These are phyloP conservation scores for Apostichopus californicus DNA, from an alignment of 35 echinoderm and acorn worm genomes.

Conservation along the genomic window DNA sequence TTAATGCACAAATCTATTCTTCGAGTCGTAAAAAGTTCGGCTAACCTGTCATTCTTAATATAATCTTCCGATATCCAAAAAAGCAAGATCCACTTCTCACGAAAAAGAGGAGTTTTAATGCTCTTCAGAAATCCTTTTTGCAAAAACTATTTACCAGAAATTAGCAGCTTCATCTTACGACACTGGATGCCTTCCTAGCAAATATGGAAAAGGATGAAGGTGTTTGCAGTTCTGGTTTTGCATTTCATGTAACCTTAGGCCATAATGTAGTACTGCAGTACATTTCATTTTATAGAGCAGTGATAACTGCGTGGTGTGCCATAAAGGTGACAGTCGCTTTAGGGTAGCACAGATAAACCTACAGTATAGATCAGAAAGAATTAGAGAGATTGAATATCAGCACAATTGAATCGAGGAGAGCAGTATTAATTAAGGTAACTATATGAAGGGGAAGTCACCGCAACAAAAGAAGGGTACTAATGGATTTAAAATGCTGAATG, in stretches of 20 bases:
- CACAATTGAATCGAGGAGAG: neutral
- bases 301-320: neutral
- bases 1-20: too few species aligned
- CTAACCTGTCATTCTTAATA: too few species aligned
- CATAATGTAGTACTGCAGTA: neutral
- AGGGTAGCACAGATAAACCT: constrained; percentile 39
- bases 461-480: neutral
- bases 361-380: neutral
- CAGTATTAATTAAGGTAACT: neutral
- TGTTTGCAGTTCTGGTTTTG: neutral
- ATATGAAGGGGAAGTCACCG: neutral
- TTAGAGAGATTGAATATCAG: neutral
- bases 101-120: too few species aligned
- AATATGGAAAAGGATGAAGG: neutral
- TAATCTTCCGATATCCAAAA: too few species aligned
- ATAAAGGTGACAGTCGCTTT: constrained; percentile 32
- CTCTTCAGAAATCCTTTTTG: neutral
- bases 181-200: neutral
- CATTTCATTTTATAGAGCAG: constrained; percentile 13
- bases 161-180: neutral
- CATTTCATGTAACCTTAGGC: neutral
- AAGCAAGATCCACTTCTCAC: too few species aligned
- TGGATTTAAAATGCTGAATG: neutral
- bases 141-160: neutral
- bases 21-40: too few species aligned